A percentile compares a stretch with the other conserved stretches of the same genome.
Conservation (phyloP, 2,888 invertebrate species). For the Temnothorax rugatulus region DNA sequence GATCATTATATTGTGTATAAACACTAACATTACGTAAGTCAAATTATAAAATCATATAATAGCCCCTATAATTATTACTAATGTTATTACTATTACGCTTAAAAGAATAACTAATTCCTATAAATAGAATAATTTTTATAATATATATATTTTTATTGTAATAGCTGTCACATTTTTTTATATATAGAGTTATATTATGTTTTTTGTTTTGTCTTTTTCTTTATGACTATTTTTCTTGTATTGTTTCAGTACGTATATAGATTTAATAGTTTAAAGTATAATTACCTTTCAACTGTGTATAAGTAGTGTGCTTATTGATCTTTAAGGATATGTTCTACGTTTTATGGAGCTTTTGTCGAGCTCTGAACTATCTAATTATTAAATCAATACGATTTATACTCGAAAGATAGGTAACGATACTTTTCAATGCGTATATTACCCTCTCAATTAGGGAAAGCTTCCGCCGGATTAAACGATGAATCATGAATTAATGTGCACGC, state of each 20-base stretch:
- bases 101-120: not conserved
- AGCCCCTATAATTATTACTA: not conserved
- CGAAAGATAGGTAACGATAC: too few species aligned
- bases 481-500: slow-evolving; percentile 63
- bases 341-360: not conserved
- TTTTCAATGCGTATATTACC: not conserved
- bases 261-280: not conserved
- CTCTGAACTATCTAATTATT: not conserved
- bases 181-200: not conserved
- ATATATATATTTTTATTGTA: not conserved
- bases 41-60: not conserved
- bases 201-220: not conserved
- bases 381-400: not conserved
- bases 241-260: not conserved
- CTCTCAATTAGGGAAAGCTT: slow-evolving; percentile 41
- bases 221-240: not conserved
- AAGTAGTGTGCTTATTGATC: not conserved
- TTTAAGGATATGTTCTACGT: not conserved
- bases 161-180: not conserved
- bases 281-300: slow-evolving; percentile 5
- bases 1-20: slow-evolving; percentile 9
- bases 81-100: not conserved
- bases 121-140: not conserved
- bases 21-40: not conserved
- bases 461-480: slow-evolving; percentile 70